phyloP scores from a whole-genome alignment of 1,140 invertebrate genomes.

The Wiebesia pumilae region DNA sequence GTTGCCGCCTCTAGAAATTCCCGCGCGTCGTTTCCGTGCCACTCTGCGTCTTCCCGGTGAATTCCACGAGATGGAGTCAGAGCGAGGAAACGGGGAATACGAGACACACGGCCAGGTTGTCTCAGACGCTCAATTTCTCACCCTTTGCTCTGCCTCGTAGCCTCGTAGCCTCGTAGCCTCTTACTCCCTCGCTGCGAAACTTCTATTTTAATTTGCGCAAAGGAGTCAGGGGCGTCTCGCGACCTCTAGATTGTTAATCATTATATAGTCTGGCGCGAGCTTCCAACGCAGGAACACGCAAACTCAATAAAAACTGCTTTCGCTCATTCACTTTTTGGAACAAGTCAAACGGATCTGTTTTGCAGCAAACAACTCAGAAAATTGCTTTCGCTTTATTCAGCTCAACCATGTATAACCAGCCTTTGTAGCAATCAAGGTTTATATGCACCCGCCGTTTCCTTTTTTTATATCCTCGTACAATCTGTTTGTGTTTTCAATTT shows the following conservation, averaged over 20 bases:
- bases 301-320: constrained; percentile 27
- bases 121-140: constrained; percentile 44
- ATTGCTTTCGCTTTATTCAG: constrained; percentile 20
- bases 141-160: background rate
- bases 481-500: background rate
- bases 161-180: background rate
- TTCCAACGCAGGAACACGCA: background rate
- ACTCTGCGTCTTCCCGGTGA: constrained; percentile 15
- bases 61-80: constrained; percentile 13
- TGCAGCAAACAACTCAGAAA: constrained; percentile 19
- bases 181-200: background rate
- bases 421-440: background rate
- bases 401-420: background rate
- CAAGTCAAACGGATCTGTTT: constrained; percentile 5
- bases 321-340: constrained; percentile 43
- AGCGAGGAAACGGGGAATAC: background rate
- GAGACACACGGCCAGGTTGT: constrained; percentile 31
- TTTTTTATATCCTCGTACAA: background rate
- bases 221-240: background rate
- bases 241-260: background rate
- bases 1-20: constrained; percentile 38
- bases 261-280: background rate
- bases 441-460: background rate
- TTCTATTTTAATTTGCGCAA: constrained; percentile 48
- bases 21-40: constrained; percentile 23